Conservation (phyloP, 2,113 vertebrate genomes). For the Lathamus discolor region DNA sequence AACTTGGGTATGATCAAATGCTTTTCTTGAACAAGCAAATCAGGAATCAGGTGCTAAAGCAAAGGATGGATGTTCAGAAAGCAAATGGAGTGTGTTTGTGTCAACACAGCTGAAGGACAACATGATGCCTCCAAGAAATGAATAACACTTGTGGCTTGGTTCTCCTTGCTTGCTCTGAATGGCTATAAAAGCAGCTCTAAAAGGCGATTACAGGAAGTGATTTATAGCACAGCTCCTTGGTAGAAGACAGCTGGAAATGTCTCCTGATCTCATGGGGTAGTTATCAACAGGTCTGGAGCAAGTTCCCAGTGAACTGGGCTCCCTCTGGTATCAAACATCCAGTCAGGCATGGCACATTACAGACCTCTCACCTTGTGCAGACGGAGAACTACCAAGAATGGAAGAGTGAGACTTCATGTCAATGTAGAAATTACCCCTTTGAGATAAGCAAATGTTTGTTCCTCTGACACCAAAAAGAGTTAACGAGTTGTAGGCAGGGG, state of each 20-base stretch:
- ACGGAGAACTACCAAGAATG: neutral
- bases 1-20: neutral
- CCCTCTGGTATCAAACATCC: neutral
- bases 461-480: neutral
- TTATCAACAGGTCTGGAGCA: neutral
- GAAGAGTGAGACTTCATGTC: neutral
- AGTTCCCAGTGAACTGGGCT: neutral
- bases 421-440: neutral
- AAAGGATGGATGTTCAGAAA: neutral
- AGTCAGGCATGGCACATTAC: neutral
- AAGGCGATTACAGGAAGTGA: neutral
- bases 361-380: fast-evolving
- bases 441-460: neutral
- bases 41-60: neutral
- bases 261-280: neutral
- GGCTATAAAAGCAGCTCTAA: neutral
- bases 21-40: neutral
- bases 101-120: neutral
- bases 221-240: neutral
- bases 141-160: neutral
- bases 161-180: neutral
- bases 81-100: neutral
- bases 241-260: neutral
- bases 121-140: neutral
- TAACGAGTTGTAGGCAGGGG: neutral